Evolutionary conservation across 2,888 invertebrate species (phyloP).

Genomic region (Mesorhabditis sp.): DNA sequence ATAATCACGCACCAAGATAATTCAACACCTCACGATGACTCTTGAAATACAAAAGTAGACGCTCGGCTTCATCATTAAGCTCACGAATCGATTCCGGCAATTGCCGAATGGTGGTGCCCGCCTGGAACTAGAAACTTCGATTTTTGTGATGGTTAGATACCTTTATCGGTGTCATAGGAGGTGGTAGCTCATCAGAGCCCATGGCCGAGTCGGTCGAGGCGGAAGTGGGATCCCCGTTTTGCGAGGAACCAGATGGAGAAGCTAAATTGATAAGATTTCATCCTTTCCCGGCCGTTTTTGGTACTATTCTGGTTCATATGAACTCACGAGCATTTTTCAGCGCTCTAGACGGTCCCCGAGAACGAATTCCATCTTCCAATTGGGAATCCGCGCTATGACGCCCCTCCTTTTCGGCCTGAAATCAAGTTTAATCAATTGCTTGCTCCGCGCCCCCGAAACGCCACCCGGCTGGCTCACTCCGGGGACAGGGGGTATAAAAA

Average conservation of each 20-base stretch:
- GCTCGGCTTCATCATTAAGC: slow-evolving; percentile 34
- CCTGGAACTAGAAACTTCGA: background rate
- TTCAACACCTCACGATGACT: slow-evolving; percentile 33
- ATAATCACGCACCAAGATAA: slow-evolving; percentile 22
- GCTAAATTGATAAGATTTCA: background rate
- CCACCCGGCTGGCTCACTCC: background rate
- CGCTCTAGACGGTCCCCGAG: background rate
- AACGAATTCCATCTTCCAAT: background rate
- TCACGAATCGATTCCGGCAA: slow-evolving; percentile 23
- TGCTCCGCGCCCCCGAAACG: background rate
- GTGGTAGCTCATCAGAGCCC: slow-evolving; percentile 14
- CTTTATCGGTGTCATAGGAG: background rate
- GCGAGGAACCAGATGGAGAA: slow-evolving; percentile 8
- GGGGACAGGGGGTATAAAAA: background rate
- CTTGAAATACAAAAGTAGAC: slow-evolving; percentile 36
- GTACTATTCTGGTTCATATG: background rate
- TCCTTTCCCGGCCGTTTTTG: background rate
- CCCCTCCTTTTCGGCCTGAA: background rate
- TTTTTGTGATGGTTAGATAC: background rate
- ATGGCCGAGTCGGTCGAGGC: slow-evolving; percentile 35
- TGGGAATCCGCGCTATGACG: background rate
- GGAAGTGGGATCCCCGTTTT: slow-evolving; percentile 27
- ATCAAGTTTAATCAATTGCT: background rate
- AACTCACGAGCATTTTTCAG: background rate
- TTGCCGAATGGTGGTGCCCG: slow-evolving; percentile 16